These are phyloP conservation scores for Chelonoidis abingdonii DNA, from an alignment of 2,113 vertebrate genomes.

Conservation along the genomic window DNA sequence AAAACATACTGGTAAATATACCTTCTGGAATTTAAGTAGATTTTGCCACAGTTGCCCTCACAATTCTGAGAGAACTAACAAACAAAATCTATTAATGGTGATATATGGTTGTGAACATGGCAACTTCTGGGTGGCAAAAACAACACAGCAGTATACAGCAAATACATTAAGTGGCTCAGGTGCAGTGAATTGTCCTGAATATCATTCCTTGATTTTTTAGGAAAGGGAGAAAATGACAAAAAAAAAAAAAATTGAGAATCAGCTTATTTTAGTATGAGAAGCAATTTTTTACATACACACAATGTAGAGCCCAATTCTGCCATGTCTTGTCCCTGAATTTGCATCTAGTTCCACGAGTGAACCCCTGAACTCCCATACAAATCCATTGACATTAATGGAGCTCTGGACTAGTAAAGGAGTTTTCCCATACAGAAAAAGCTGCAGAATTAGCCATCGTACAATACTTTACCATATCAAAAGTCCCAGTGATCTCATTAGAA, in stretches of 20 bases:
- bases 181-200: rapidly evolving
- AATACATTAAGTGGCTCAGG: not conserved
- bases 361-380: not conserved
- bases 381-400: not conserved
- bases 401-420: not conserved
- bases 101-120: not conserved
- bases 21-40: not conserved
- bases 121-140: not conserved
- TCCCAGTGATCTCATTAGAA: not conserved
- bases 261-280: not conserved
- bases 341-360: rapidly evolving
- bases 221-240: not conserved
- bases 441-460: rapidly evolving
- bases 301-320: not conserved
- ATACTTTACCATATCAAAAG: not conserved
- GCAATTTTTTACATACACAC: rapidly evolving
- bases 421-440: not conserved
- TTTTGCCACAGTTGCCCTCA: not conserved
- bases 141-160: not conserved
- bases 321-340: not conserved
- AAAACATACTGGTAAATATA: not conserved
- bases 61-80: rapidly evolving
- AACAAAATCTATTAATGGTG: not conserved
- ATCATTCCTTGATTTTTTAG: not conserved
- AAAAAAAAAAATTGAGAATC: not conserved